These are phyloP conservation scores for Parotocinclus haroldoi DNA, from an alignment of 2,797 vertebrate genomes.

Conservation along the genomic window DNA sequence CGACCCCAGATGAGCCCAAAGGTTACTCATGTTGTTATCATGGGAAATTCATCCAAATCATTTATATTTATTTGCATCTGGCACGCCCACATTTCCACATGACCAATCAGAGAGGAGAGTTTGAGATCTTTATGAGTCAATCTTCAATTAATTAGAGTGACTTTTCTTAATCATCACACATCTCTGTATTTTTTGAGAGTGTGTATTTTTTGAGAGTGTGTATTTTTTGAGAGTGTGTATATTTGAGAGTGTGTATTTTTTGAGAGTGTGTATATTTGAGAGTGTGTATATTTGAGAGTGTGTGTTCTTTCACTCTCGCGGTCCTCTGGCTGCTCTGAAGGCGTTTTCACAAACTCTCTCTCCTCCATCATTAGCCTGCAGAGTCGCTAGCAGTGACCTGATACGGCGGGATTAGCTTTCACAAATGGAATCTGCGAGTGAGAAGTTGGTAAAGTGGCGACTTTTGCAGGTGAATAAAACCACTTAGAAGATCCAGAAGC, in stretches of 20 bases:
- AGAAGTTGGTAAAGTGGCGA: constrained; percentile 10
- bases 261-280: background rate
- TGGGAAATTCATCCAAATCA: too few species aligned
- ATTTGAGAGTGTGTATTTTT: background rate
- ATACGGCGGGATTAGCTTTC: constrained; percentile 35
- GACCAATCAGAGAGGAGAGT: too few species aligned
- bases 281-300: background rate
- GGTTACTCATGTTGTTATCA: too few species aligned
- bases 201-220: background rate
- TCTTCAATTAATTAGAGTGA: too few species aligned
- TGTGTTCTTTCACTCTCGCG: background rate
- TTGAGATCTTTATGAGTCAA: too few species aligned
- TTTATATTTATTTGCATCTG: too few species aligned
- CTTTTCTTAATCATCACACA: background rate
- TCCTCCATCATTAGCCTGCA: constrained; percentile 5
- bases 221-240: too few species aligned
- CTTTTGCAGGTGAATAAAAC: constrained; percentile 20
- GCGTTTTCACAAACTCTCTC: background rate
- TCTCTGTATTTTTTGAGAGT: background rate
- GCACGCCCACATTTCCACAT: too few species aligned
- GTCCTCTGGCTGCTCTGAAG: too few species aligned
- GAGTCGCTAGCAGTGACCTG: constrained; percentile 7
- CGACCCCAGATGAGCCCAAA: too few species aligned
- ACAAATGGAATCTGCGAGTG: constrained; percentile 37
- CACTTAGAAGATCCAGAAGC: constrained; percentile 8